Conservation (phyloP, 2,797 vertebrate species). For the Brachyalestes nurse region DNA sequence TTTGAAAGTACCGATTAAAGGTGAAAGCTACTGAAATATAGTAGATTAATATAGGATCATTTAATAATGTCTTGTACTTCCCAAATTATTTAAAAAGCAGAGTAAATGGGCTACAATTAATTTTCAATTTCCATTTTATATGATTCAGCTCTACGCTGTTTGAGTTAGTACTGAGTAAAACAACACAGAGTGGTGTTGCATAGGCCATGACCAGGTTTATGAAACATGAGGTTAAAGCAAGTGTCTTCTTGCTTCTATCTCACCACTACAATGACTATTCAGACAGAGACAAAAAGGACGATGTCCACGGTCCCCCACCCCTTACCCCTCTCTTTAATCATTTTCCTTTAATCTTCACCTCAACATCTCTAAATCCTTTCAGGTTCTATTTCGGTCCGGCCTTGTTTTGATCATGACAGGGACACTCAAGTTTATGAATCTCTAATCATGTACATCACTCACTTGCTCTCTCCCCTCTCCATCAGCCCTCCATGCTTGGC, state of each 20-base stretch:
- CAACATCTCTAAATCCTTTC: constrained; percentile 52
- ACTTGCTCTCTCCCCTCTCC: constrained; percentile 4
- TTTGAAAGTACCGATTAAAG: too few relatives aligned
- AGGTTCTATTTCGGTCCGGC: constrained; percentile 53
- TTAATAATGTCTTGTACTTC: too few relatives aligned
- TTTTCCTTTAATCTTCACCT: constrained; percentile 58
- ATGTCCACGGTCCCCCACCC: neutral
- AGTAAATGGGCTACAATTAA: neutral
- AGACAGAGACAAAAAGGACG: constrained; percentile 16
- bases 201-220: too few relatives aligned
- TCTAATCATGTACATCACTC: constrained; percentile 44
- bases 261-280: neutral
- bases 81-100: too few relatives aligned
- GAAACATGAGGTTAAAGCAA: neutral
- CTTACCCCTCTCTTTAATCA: constrained; percentile 41
- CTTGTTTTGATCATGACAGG: constrained; percentile 57
- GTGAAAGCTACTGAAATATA: too few relatives aligned
- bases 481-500: neutral
- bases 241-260: neutral
- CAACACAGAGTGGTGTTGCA: too few relatives aligned
- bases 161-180: neutral
- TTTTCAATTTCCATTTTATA: neutral
- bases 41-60: too few relatives aligned
- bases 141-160: neutral
- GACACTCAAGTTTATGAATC: constrained; percentile 53